Evolutionary conservation across 2,113 vertebrate species (phyloP), one percentile per base, ranked within the genome.

Genomic region (Ctenodactylus gundi): DNA sequence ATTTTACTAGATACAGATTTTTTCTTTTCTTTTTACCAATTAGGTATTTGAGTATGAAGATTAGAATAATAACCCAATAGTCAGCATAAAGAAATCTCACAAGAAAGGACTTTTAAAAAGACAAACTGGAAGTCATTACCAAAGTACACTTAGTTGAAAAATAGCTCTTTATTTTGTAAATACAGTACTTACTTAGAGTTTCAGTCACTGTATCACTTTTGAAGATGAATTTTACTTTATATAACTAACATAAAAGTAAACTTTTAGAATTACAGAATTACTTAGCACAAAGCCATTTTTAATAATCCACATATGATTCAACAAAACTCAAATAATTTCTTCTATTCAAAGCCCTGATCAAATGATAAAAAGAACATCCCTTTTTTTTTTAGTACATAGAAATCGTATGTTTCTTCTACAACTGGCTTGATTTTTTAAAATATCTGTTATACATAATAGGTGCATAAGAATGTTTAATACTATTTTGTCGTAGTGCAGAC

Each of bases 191-290:
- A 73, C 29, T 49, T 90, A 53, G 12, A 49, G 8, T 65, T 75
- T 64, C 21, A 46, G 27, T 36, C 25, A 92, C 65, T 20, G 80
- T 83, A 55, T 3, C 2, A 85, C 58, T 87, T 89, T 86, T 76
- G 14, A 76, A 93, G 76, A 23, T 57, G 23, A 85, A 44, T 88
- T 78, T 76, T n/a, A 53, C 2, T 78, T 20, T 46, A n/a, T 60
- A 18, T 57, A 80, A 58, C 83, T 93, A 85, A 81, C 36, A 51
- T 92, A 46, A 20, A 90, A 95, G 21, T 92, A 82, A 77, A n/a
- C 4, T 5, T 88, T 51, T 68, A 94, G 49, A 77, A 27, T 46
- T 49, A 85, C 46, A 94, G 49, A 77, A 27, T 46, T 49, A 85
- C 46, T 34, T 62, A 49, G 57, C 6, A 65, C 80, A 70, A 51